Base-by-base conservation (phyloP, 2,797 vertebrate species). In the Aulostomus chinensis region DNA sequence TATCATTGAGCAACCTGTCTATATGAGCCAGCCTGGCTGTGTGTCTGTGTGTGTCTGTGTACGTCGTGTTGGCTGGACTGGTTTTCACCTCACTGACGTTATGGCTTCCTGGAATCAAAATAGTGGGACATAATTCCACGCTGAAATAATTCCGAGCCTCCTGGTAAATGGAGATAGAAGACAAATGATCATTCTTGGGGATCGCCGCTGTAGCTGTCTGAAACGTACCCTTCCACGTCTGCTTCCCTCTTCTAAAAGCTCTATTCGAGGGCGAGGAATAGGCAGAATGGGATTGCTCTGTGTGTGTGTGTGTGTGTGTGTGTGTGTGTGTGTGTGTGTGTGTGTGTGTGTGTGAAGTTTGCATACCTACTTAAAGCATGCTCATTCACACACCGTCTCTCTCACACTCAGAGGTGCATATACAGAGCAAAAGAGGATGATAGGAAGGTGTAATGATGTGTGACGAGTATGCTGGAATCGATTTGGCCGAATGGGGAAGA, bases 1-100 rank as follows among this genome's bases (percentile, higher is more conserved):
- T 86, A 70, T 90, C 87, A 88, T 90, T 91, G 87, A 86, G 73
- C 85, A 81, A 78, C 77, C 76, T 83, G 78, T 88, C 78, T 75
- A 60, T 78, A 73, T 50, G 62, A 81, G 73, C 64, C 76, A 73
- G 63, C 45, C 68, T 61, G 73, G 43, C 50, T 68, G 45, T 66
- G 41, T 68, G 22, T 61, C 26, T 45, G 14, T 50, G 10, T 33
- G 37, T 33, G 20, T 37, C 29, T 38, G 41, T 47, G 42, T 21
- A 22, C 48, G 47, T 51, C 32, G 53, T 41, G 59, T 34, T 62
- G 66, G 61, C 46, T 69, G 55, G 63, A 59, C 56, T 46, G 55
- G 59, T 80, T 82, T 77, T 78, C 71, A 59, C 48, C 55, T 76
- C 78, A 29, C 66, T 76, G 72, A 78, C 51, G 66, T 75, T 73